Percentiles rank a stretch among this genome's conserved stretches.
Conservation (phyloP, 2,797 vertebrate genomes). For the Poecilia gillii region DNA sequence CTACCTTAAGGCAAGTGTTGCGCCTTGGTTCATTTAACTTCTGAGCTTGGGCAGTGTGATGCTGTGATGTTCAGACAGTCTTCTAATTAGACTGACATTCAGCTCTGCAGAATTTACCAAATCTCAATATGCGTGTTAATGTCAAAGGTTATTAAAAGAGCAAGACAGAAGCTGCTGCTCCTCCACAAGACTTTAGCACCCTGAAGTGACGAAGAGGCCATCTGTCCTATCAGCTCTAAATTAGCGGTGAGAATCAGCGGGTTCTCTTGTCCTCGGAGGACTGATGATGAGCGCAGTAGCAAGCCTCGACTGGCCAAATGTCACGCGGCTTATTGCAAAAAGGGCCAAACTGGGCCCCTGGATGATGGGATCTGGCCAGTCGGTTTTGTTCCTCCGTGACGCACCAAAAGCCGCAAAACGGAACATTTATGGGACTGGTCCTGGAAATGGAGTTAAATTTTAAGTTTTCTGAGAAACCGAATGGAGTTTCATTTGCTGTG, state of each 20-base stretch:
- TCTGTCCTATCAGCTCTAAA: slow-evolving; percentile 67
- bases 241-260: slow-evolving; percentile 67
- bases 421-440: not conserved
- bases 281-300: slow-evolving; percentile 62
- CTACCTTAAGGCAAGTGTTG: slow-evolving; percentile 5
- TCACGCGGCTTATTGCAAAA: slow-evolving; percentile 48
- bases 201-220: slow-evolving; percentile 63
- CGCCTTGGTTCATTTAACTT: slow-evolving; percentile 25
- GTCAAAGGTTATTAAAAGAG: slow-evolving; percentile 71
- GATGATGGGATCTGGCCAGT: slow-evolving; percentile 3
- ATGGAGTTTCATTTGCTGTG: not conserved
- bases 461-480: not conserved
- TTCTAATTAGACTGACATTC: slow-evolving; percentile 70
- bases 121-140: slow-evolving; percentile 61
- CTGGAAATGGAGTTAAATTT: not conserved
- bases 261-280: slow-evolving; percentile 60
- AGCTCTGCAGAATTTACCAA: slow-evolving; percentile 37
- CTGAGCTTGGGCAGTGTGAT: slow-evolving; percentile 33
- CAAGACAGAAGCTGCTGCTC: slow-evolving; percentile 44
- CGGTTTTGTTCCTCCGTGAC: slow-evolving; percentile 19
- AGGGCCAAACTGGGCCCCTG: slow-evolving; percentile 12
- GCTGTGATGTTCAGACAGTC: slow-evolving; percentile 24
- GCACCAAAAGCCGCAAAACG: not conserved
- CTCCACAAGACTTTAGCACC: slow-evolving; percentile 59
- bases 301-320: slow-evolving; percentile 70